Percentiles rank a stretch among this genome's conserved stretches.
Evolutionary conservation across 2,888 invertebrate genomes (phyloP).

Genomic region (Drosophila putrida): DNA sequence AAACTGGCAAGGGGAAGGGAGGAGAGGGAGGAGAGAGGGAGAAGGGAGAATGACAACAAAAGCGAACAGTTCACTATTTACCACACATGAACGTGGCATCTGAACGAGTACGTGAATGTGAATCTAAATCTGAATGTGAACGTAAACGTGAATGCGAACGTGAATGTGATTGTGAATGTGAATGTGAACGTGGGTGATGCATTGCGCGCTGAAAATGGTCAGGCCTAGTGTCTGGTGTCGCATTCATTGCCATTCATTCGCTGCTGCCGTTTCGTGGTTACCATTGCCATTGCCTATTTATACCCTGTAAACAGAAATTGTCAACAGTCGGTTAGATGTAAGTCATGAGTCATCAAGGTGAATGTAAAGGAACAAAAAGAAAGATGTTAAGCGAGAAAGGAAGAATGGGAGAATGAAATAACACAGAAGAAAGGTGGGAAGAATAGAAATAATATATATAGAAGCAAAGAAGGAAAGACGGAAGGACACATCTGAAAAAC

Average conservation of each 20-base stretch:
- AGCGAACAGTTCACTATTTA: slow-evolving; percentile 71
- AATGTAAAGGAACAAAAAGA: too few relatives aligned
- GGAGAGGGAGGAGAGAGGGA: too few relatives aligned
- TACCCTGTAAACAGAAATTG: slow-evolving; percentile 1
- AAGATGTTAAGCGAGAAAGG: too few relatives aligned
- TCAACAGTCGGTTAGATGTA: too few relatives aligned
- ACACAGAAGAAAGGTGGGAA: too few relatives aligned
- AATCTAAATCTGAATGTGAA: slow-evolving; percentile 30
- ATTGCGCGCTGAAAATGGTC: slow-evolving; percentile 74
- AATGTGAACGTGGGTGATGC: slow-evolving; percentile 60
- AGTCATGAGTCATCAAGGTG: too few relatives aligned
- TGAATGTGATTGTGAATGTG: slow-evolving; percentile 21
- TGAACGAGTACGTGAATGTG: slow-evolving; percentile 40
- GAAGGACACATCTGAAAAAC: neutral
- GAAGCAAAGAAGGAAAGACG: too few relatives aligned
- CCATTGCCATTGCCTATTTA: slow-evolving; percentile 43
- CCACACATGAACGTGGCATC: slow-evolving; percentile 74
- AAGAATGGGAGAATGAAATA: neutral
- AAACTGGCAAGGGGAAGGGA: slow-evolving; percentile 1
- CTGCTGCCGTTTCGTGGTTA: slow-evolving; percentile 69
- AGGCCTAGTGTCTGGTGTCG: slow-evolving; percentile 74
- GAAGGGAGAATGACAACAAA: slow-evolving; percentile 18
- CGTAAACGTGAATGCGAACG: slow-evolving; percentile 16
- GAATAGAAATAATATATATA: too few relatives aligned
- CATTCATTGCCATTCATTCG: slow-evolving; percentile 79